A percentile compares a stretch with the other conserved stretches of the same genome.
These are phyloP conservation scores for Meloidogyne floridensis DNA, from an alignment of 1,140 invertebrate genomes.

Conservation along the genomic window DNA sequence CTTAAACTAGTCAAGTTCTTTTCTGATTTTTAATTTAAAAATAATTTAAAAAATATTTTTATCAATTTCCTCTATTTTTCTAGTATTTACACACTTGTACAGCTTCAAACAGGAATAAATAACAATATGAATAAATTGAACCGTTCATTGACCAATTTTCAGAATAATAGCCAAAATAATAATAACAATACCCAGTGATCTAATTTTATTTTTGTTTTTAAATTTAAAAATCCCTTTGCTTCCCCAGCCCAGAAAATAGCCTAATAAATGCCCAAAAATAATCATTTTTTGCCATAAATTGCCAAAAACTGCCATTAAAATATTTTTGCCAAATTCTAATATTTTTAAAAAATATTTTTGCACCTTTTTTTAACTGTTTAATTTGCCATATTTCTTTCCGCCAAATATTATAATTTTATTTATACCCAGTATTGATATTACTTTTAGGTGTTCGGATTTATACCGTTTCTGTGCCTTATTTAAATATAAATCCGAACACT, in stretches of 20 bases:
- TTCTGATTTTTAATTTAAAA: constrained; percentile 16
- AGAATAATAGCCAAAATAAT: neutral
- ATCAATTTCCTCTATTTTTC: neutral
- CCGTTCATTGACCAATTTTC: neutral
- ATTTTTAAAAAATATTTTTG: neutral
- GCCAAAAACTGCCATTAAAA: neutral
- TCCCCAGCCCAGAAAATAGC: neutral
- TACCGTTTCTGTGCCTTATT: too few relatives aligned
- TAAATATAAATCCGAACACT: too few relatives aligned
- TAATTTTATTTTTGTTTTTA: neutral
- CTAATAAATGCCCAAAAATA: neutral
- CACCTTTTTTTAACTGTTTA: neutral
- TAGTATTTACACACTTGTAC: constrained; percentile 59
- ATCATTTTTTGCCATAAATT: neutral
- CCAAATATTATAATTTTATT: neutral
- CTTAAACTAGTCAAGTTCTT: neutral
- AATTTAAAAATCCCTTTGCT: neutral
- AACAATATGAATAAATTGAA: constrained; percentile 44
- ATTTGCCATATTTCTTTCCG: neutral
- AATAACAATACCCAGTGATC: neutral
- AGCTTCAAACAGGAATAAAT: constrained; percentile 63
- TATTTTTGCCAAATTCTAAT: neutral
- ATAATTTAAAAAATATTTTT: neutral
- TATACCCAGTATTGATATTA: neutral
- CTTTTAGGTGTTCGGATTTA: too few relatives aligned